Conservation (phyloP, 2,888 invertebrate genomes). For the Drosophila hamatofila region DNA sequence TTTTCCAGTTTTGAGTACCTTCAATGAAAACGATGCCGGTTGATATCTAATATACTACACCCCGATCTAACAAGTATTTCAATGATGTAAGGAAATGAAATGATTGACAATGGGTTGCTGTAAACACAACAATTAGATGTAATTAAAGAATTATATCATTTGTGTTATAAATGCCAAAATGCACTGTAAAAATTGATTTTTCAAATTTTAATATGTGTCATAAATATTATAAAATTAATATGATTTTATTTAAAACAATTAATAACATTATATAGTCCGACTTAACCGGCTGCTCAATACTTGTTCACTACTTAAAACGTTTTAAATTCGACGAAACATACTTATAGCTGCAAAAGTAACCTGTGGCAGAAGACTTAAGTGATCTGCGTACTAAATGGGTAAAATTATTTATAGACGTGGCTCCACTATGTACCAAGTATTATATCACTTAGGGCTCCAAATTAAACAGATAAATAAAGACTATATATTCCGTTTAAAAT, state of each 20-base stretch:
- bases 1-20: not conserved
- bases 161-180: not conserved
- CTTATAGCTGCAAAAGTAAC: too few species aligned
- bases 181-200: not conserved
- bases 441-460: too few species aligned
- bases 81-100: not conserved
- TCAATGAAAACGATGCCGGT: not conserved
- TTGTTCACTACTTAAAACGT: not conserved
- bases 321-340: not conserved
- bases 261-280: too few species aligned
- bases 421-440: too few species aligned
- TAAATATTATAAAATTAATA: too few species aligned
- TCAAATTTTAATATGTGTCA: too few species aligned
- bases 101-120: not conserved
- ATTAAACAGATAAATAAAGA: too few species aligned
- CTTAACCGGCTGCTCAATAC: not conserved
- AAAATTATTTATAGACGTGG: too few species aligned
- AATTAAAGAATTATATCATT: not conserved
- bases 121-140: constrained; percentile 5
- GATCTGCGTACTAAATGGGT: too few species aligned
- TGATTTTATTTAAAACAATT: not conserved
- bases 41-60: constrained; percentile 2
- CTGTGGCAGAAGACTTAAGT: too few species aligned
- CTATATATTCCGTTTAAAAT: too few species aligned
- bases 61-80: too few species aligned